Base-by-base conservation (phyloP, 2,113 vertebrate species). In the Coreoperca whiteheadi region DNA sequence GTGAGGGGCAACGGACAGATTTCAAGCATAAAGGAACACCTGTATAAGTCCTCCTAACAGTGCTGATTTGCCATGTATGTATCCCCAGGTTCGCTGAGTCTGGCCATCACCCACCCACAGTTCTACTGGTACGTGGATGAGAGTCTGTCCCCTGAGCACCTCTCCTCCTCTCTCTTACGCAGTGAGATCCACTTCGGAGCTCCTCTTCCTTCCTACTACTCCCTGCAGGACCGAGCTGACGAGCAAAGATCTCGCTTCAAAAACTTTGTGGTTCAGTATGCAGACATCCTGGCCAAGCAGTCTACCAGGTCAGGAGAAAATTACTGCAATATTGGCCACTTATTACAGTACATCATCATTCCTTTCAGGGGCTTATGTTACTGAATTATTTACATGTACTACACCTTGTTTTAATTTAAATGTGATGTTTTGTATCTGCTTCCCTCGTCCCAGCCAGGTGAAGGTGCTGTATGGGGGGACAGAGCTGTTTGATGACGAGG, bases 41-140 rank as follows among this genome's bases (percentile, higher is more conserved):
- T 46, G 30, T 39, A 2, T 59, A 20, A 23, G n/a, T 59, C 25
- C 20, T 64, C 48, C 48, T 48, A 65, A 65, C 50, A 14, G 12
- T 48, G 8, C 12, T 59, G 69, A 65, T 84, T 75, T 74, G 15
- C 51, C 7, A 15, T 64, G 25, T 81, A 1, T 76, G 57, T 74
- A 0, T 77, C 66, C 18, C 0, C 91, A 99, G 98, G 98, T 57
- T 97, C 98, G 54, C 91, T 99, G 74, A 96, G 97, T 74, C 92
- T 99, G 94, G 98, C 98, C 78, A 99, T 99, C 95, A 99, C 98
- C 25, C 98, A 99, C 91, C 98, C 98, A 0, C 97, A 99, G 86
- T 99, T 99, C 94, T 99, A 99, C 95, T 99, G 98, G 97, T 99
- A 98, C 0, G 98, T 99, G 92, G 98, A 99, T 1, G 98, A 99